A percentile compares a stretch with the other conserved stretches of the same genome.
Conservation (phyloP, 2,113 vertebrate genomes). For the Atractosteus spatula region DNA sequence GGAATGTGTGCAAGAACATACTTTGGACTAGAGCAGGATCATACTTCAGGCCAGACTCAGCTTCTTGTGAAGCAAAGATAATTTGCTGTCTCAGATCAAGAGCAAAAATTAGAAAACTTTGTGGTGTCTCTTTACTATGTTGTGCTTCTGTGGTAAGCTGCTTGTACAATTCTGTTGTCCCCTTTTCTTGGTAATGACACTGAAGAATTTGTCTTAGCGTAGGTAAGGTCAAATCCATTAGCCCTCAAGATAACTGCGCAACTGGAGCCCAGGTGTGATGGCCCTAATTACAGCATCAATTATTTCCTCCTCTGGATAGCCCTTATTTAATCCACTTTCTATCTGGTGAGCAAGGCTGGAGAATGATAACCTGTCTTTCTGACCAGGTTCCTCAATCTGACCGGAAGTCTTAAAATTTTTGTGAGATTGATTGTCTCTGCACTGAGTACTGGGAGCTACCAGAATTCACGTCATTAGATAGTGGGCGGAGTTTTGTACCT, state of each 20-base stretch:
- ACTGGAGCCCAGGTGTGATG: neutral
- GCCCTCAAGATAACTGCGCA: conserved; percentile 23
- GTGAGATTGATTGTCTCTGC: too few species aligned
- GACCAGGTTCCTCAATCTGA: conserved; percentile 17
- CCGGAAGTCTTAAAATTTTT: neutral
- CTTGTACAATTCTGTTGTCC: conserved; percentile 26
- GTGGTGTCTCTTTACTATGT: conserved; percentile 14
- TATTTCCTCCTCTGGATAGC: conserved; percentile 20
- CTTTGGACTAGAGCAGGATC: conserved; percentile 21
- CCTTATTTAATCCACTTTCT: conserved; percentile 14
- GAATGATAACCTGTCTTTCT: conserved; percentile 14
- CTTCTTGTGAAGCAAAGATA: conserved; percentile 23
- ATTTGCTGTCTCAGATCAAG: conserved; percentile 34
- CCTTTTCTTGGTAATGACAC: conserved; percentile 26
- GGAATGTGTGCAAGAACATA: conserved; percentile 22
- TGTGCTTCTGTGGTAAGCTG: conserved; percentile 24
- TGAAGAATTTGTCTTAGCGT: neutral
- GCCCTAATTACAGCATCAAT: conserved; percentile 21
- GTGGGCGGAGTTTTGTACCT: too few species aligned
- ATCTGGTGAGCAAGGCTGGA: conserved; percentile 20
- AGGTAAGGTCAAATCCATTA: conserved; percentile 7
- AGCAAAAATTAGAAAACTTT: conserved; percentile 18
- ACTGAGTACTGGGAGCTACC: too few species aligned
- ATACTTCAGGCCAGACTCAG: conserved; percentile 19
- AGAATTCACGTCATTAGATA: too few species aligned